Evolutionary conservation across 2,797 vertebrate genomes (phyloP), one percentile per base, ranked within the genome.

Genomic region (Mormyrus proboscirostris): DNA sequence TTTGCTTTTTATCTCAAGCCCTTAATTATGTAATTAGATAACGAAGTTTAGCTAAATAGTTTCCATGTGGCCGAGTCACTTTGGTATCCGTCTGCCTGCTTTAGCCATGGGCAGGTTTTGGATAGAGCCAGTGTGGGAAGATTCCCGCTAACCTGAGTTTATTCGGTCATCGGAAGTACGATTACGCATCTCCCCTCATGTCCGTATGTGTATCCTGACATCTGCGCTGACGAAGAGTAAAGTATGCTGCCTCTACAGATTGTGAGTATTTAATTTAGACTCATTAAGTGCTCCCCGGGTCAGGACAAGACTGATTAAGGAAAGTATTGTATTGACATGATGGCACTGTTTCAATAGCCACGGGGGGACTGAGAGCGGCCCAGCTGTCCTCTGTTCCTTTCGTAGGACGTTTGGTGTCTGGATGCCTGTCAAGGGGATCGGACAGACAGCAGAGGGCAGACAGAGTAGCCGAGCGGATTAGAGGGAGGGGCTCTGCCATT

Each of bases 21-120:
- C 82, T 25, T 51, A 51, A 85, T 85, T 22, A 51, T 85, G n/a
- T 51, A 85, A 85, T 85, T 85, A 25, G 82, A 85, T 85, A 85
- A 49, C 38, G 3, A 51, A 22, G 82, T 85, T 51, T 49, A 47
- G 76, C 76, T 82, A 47, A 82, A 82, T 19, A n/a, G 38, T 47
- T 82, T 41, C 76, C 76, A 51, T 51, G 82, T 85, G 82, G 12
- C n/a, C 4, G 8, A 85, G 82, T 85, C n/a, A 9, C 49, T 85
- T 50, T 44, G 44, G n/a, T 85, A 1, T 85, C 50, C n/a, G 22
- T n/a, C 82, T 51, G 82, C 9, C 22, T 85, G n/a, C n/a, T 51
- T 84, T 25, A 14, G 44, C 82, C 22, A 2, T 5, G 33, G 76
- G 41, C 76, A 44, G 76, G 41, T 82, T 47, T 47, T 41, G 76